Base-by-base conservation (phyloP, 1,140 invertebrate species). In the Drosophila rhopaloa region DNA sequence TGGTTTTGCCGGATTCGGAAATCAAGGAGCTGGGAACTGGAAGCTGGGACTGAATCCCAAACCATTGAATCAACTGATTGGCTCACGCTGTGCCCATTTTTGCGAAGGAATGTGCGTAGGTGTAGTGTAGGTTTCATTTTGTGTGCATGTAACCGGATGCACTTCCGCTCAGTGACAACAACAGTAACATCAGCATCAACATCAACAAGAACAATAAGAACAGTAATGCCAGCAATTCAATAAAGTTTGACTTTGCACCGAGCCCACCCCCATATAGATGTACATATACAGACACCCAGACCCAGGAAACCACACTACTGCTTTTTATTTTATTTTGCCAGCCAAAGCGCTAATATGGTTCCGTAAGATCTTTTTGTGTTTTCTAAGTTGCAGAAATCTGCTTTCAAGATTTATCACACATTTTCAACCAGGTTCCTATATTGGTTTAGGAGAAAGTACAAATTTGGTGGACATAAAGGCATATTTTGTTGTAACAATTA, bases 111-210 rank as follows among this genome's bases (percentile, higher is more conserved):
- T 76, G 43, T 58, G 62, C 50, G 43, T 57, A 44, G 43, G 53
- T 75, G 46, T 79, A 57, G 53, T 75, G 46, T 79, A 57, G 61
- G 51, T 57, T 58, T 62, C 58, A 61, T 66, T 76, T 79, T 79
- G 63, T 73, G 56, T 83, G 75, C 58, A 48, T 71, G 62, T 46
- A 73, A 65, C 80, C 80, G 80, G 80, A 83, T 79, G 80, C 76
- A 83, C 80, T 76, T 82, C 80, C 80, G 76, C 51, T 79, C 74
- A 44, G 60, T 63, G 62, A 68, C 62, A 74, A 70, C 70, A 61
- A 38, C 38, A 74, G 46, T 29, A 75, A 51, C 44, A 76, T 27
- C 60, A 74, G 50, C 67, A 70, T 53, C 62, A 66, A 79, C 68
- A 62, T 62, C n/a, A 61, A 44, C 55, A 51, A 71, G 38, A 60